Conservation (phyloP, 2,113 vertebrate species). For the Protobothrops flavoviridis region DNA sequence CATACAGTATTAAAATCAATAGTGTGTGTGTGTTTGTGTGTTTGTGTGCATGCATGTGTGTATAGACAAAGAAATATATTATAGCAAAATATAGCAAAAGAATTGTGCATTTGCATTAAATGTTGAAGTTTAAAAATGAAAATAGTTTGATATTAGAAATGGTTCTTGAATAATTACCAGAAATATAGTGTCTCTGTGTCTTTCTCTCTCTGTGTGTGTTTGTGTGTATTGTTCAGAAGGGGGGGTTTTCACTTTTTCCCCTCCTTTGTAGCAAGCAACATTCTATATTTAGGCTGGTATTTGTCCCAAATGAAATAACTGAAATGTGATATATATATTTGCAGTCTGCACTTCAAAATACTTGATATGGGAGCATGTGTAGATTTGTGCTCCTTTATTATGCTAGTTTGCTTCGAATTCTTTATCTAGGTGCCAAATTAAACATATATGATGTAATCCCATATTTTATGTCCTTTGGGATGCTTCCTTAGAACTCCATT, state of each 20-base stretch:
- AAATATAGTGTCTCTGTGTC: not conserved
- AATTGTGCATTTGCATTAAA: not conserved
- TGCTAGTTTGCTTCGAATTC: not conserved
- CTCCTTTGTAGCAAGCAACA: not conserved
- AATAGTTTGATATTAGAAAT: not conserved
- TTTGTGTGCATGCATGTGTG: not conserved
- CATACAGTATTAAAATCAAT: not conserved
- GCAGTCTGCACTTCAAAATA: too few relatives aligned
- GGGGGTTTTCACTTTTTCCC: not conserved
- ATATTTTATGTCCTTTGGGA: not conserved
- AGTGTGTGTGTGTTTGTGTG: not conserved
- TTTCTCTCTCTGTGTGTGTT: not conserved
- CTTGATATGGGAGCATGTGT: too few relatives aligned
- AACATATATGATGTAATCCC: not conserved
- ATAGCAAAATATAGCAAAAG: not conserved
- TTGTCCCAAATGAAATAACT: not conserved
- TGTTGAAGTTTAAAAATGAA: not conserved
- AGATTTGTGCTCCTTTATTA: too few relatives aligned
- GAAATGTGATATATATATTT: too few relatives aligned
- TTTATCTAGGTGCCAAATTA: not conserved
- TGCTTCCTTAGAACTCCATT: not conserved
- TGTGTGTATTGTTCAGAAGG: not conserved
- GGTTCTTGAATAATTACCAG: not conserved
- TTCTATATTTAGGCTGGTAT: not conserved
- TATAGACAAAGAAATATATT: not conserved